These are phyloP conservation scores for Thymelicus acteon DNA, from an alignment of 2,888 invertebrate species.

Conservation along the genomic window DNA sequence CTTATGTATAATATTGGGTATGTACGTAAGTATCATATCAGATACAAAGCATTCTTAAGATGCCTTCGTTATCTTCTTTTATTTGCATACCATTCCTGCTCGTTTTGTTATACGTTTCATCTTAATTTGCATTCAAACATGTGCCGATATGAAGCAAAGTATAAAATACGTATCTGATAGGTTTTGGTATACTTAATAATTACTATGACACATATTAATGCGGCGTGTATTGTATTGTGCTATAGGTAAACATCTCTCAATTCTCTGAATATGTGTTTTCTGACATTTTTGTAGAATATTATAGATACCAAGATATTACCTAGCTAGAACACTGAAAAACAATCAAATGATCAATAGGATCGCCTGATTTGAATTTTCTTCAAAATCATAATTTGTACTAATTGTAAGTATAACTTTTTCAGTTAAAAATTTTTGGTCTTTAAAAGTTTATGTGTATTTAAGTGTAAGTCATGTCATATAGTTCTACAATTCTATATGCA, in stretches of 20 bases:
- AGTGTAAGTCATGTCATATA: too few relatives aligned
- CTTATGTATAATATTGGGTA: neutral
- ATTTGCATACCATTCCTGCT: slow-evolving; percentile 22
- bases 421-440: too few relatives aligned
- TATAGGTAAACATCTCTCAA: neutral
- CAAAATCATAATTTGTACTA: too few relatives aligned
- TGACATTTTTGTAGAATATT: too few relatives aligned
- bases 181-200: neutral
- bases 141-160: neutral
- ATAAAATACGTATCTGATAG: neutral
- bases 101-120: slow-evolving; percentile 1
- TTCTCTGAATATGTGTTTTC: too few relatives aligned
- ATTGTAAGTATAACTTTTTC: too few relatives aligned
- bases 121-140: slow-evolving; percentile 12
- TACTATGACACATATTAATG: neutral
- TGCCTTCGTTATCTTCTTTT: slow-evolving; percentile 22
- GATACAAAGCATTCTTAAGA: slow-evolving; percentile 17
- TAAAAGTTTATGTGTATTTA: too few relatives aligned
- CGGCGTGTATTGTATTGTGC: neutral
- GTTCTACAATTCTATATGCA: neutral
- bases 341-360: too few relatives aligned
- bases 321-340: too few relatives aligned
- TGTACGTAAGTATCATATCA: neutral
- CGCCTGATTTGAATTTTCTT: too few relatives aligned
- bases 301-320: too few relatives aligned